Conservation (phyloP, 2,113 vertebrate genomes). For the Phycodurus eques region DNA sequence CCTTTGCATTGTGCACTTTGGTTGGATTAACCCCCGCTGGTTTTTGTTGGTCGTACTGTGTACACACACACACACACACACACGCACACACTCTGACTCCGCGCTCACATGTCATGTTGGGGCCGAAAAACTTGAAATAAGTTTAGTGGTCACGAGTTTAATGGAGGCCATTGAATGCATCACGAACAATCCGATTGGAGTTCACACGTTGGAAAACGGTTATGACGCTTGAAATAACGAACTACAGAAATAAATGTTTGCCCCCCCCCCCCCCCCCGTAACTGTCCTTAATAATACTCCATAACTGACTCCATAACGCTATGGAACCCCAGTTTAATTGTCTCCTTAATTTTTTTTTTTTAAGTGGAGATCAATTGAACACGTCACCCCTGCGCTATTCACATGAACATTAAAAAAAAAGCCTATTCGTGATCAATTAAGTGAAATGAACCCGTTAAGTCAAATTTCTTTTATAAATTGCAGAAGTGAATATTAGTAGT, state of each 20-base stretch:
- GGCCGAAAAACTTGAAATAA: constrained; percentile 59
- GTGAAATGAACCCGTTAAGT: background rate
- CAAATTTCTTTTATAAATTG: background rate
- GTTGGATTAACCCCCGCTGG: constrained; percentile 70
- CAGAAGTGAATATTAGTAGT: background rate
- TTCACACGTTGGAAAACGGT: background rate
- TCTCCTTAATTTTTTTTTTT: background rate
- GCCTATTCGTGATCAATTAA: background rate
- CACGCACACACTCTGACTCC: constrained; percentile 56
- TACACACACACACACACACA: constrained; percentile 45
- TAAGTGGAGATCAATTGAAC: background rate
- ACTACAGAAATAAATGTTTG: no score
- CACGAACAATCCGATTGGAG: background rate
- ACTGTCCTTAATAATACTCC: background rate
- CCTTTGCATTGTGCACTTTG: constrained; percentile 71
- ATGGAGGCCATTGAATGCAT: constrained; percentile 16
- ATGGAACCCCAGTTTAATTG: background rate
- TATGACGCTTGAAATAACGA: background rate
- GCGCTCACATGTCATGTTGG: constrained; percentile 59
- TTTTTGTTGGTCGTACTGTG: constrained; percentile 64
- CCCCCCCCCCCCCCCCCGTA: no score
- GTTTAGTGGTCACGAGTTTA: constrained; percentile 46
- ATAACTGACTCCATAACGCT: background rate
- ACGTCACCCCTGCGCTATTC: background rate
- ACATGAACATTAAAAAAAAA: background rate